These are phyloP conservation scores for Gambelia wislizenii DNA, from an alignment of 2,797 vertebrate genomes.

Conservation along the genomic window DNA sequence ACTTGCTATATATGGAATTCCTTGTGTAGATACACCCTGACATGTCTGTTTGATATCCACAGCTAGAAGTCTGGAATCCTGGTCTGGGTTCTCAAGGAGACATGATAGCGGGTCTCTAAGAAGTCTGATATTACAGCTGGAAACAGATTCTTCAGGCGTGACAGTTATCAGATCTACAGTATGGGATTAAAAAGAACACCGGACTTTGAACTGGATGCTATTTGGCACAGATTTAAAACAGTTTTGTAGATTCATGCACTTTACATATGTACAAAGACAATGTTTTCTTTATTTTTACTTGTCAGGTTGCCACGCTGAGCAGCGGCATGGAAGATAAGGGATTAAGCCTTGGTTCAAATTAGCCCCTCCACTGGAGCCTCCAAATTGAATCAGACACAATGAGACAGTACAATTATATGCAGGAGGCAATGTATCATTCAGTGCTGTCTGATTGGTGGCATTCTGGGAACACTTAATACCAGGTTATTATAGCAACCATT, in stretches of 20 bases:
- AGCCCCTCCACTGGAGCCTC: conserved; percentile 36
- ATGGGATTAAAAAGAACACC: conserved; percentile 27
- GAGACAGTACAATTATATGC: conserved; percentile 7
- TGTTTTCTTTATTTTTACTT: background rate
- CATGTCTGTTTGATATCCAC: conserved; percentile 45
- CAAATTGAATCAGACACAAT: conserved; percentile 48
- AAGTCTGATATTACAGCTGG: conserved; percentile 64
- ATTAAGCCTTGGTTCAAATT: conserved; percentile 12
- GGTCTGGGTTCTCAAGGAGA: conserved; percentile 47
- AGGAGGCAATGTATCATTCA: conserved; percentile 36
- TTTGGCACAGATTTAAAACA: background rate
- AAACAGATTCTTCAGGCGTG: conserved; percentile 58
- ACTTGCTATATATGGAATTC: conserved; percentile 47
- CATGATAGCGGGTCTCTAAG: conserved; percentile 36
- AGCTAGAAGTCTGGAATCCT: conserved; percentile 55
- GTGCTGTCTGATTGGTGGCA: conserved; percentile 56
- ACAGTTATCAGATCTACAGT: conserved; percentile 62
- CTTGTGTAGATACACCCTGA: conserved; percentile 43
- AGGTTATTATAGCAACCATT: conserved; percentile 72
- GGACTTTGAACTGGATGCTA: background rate
- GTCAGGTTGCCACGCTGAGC: conserved; percentile 1
- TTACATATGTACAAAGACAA: background rate
- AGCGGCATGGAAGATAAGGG: background rate
- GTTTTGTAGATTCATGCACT: background rate
- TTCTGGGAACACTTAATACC: conserved; percentile 73